These are phyloP conservation scores for Merodon equestris DNA, from an alignment of 2,888 invertebrate genomes.

Conservation along the genomic window DNA sequence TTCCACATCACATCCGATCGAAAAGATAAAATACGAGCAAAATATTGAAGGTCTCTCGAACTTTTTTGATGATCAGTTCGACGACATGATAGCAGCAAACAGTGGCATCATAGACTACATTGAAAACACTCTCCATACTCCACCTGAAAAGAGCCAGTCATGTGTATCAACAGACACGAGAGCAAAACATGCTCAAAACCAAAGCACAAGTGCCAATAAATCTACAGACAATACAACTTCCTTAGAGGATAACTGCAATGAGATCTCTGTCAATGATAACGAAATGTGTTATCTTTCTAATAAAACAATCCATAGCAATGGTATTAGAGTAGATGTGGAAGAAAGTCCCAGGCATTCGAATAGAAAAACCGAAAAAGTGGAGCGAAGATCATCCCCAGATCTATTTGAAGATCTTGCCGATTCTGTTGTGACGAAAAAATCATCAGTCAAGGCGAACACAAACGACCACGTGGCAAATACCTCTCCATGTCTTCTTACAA, in stretches of 20 bases:
- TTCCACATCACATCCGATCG: neutral
- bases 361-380: neutral
- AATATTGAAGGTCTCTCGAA: constrained; percentile 4
- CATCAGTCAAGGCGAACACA: constrained; percentile 61
- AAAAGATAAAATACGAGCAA: too few species aligned
- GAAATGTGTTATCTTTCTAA: constrained; percentile 68
- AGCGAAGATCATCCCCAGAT: constrained; percentile 72
- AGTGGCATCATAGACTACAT: constrained; percentile 42
- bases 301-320: constrained; percentile 79
- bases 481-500: constrained; percentile 54
- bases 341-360: neutral
- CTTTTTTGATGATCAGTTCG: constrained; percentile 70
- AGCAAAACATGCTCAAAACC: neutral
- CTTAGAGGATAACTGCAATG: neutral
- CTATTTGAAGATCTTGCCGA: constrained; percentile 70
- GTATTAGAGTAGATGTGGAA: constrained; percentile 79
- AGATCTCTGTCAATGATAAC: neutral
- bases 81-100: constrained; percentile 61
- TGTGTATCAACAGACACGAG: neutral
- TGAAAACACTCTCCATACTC: constrained; percentile 26
- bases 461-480: neutral
- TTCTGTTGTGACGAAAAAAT: constrained; percentile 63
- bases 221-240: neutral
- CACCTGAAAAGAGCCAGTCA: neutral
- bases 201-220: neutral